Evolutionary conservation across 1,140 invertebrate genomes (phyloP).

Genomic region (Hyphantria cunea): DNA sequence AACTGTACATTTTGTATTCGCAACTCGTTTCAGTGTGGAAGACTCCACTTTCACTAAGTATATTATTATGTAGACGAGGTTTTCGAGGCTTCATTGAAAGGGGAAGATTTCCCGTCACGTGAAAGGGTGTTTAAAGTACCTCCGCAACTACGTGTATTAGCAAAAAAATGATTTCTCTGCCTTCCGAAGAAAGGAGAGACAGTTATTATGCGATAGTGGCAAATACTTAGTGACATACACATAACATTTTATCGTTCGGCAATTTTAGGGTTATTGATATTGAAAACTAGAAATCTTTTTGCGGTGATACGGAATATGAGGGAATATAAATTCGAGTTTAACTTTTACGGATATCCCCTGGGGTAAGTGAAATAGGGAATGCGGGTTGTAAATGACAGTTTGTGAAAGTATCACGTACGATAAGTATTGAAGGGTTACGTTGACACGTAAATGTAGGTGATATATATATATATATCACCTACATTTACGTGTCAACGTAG

Average conservation of each 20-base stretch:
- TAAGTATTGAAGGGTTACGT: background rate
- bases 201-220: slow-evolving; percentile 11
- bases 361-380: slow-evolving; percentile 7
- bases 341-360: background rate
- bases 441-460: too few species aligned
- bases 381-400: background rate
- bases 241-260: slow-evolving; percentile 22
- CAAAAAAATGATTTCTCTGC: slow-evolving; percentile 4
- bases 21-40: slow-evolving; percentile 14
- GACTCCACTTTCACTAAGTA: slow-evolving; percentile 27
- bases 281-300: slow-evolving; percentile 8
- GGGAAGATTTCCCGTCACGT: slow-evolving; percentile 26
- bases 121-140: slow-evolving; percentile 29
- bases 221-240: slow-evolving; percentile 5
- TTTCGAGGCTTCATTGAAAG: slow-evolving; percentile 28
- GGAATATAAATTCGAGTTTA: slow-evolving; percentile 20
- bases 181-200: slow-evolving; percentile 4
- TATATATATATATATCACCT: too few species aligned
- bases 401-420: background rate
- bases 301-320: background rate
- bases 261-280: slow-evolving; percentile 24
- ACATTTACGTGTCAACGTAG: too few species aligned
- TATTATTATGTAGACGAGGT: slow-evolving; percentile 30
- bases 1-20: slow-evolving; percentile 19
- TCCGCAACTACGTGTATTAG: slow-evolving; percentile 7